Conservation (phyloP, 2,888 invertebrate genomes). For the Flabesymbios commensalis region DNA sequence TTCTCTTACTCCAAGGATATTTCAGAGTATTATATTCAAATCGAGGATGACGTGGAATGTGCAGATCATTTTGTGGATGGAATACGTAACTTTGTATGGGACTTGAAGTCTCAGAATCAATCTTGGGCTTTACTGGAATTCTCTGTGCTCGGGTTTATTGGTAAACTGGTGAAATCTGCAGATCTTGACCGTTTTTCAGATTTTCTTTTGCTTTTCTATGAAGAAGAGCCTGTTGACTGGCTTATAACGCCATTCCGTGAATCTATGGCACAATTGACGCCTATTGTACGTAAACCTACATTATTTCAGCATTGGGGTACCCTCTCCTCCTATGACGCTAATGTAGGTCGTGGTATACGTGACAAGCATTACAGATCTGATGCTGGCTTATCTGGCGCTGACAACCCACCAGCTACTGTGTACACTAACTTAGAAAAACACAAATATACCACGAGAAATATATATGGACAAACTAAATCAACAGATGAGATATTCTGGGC, state of each 20-base stretch:
- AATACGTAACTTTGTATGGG: slow-evolving; percentile 45
- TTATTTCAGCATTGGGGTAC: slow-evolving; percentile 42
- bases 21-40: slow-evolving; percentile 53
- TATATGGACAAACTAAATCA: no score
- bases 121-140: slow-evolving; percentile 56
- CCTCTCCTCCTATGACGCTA: slow-evolving; percentile 51
- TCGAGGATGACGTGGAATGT: slow-evolving; percentile 56
- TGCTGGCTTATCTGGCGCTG: slow-evolving; percentile 27
- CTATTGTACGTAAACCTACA: slow-evolving; percentile 32
- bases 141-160: slow-evolving; percentile 55
- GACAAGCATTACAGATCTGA: slow-evolving; percentile 46
- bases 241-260: slow-evolving; percentile 28
- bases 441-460: no score
- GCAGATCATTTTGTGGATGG: slow-evolving; percentile 46
- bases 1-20: slow-evolving; percentile 48
- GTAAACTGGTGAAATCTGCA: slow-evolving; percentile 47
- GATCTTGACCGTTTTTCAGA: slow-evolving; percentile 39
- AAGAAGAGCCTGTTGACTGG: slow-evolving; percentile 39
- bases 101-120: not conserved
- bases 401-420: slow-evolving; percentile 57
- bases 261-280: slow-evolving; percentile 25
- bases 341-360: slow-evolving; percentile 52
- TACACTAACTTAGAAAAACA: slow-evolving; percentile 54
- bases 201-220: slow-evolving; percentile 33
- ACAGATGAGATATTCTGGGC: no score